These are phyloP conservation scores for Boleophthalmus pectinirostris DNA, from an alignment of 2,113 vertebrate genomes.

Conservation along the genomic window DNA sequence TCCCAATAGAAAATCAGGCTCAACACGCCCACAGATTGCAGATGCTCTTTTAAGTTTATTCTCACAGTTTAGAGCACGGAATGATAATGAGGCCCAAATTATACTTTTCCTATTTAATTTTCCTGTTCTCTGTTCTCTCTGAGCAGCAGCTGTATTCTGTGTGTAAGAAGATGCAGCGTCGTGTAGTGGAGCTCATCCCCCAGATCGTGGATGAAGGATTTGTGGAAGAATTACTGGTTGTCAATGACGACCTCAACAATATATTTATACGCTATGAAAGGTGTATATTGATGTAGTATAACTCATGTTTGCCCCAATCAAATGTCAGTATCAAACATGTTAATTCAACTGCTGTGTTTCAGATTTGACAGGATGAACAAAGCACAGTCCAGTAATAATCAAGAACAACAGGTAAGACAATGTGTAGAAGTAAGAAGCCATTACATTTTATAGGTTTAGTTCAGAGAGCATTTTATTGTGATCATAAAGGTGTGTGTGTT, in stretches of 20 bases:
- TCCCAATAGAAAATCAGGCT: too few species aligned
- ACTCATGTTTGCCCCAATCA: neutral
- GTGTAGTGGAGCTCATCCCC: constrained; percentile 93
- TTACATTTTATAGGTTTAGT: too few species aligned
- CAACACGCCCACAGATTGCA: too few species aligned
- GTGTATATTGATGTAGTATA: constrained; percentile 32
- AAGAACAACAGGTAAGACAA: constrained; percentile 1
- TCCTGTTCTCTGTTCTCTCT: neutral
- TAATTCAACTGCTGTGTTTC: constrained; percentile 2
- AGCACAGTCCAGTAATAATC: constrained; percentile 66
- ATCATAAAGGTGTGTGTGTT: too few species aligned
- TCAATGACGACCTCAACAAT: constrained; percentile 97
- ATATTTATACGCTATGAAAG: constrained; percentile 91
- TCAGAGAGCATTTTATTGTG: too few species aligned
- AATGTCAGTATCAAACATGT: neutral
- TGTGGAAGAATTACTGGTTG: constrained; percentile 87
- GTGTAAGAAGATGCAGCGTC: constrained; percentile 91
- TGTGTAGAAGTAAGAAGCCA: constrained; percentile 8
- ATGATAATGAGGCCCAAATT: too few species aligned
- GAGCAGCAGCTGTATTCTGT: constrained; percentile 77
- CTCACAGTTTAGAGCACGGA: too few species aligned
- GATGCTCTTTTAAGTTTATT: too few species aligned
- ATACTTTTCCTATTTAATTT: too few species aligned
- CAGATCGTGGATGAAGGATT: constrained; percentile 85
- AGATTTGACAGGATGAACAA: constrained; percentile 91